Conservation (phyloP, 2,113 vertebrate species). For the Strigops habroptila region DNA sequence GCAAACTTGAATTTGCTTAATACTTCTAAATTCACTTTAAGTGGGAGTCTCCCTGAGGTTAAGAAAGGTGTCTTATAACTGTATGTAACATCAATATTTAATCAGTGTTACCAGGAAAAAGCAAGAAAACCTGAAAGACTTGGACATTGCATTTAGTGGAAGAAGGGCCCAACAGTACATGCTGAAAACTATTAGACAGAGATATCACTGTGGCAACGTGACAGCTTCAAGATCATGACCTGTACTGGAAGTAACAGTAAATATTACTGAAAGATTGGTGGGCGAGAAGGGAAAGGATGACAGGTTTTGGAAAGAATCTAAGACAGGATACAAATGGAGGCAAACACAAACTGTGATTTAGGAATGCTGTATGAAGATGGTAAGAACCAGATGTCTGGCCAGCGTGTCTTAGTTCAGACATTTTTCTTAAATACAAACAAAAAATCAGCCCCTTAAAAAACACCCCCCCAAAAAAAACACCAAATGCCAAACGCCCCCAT, state of each 20-base stretch:
- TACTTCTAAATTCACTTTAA: neutral
- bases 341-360: neutral
- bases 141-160: neutral
- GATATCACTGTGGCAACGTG: fast-evolving
- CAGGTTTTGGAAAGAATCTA: neutral
- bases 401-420: neutral
- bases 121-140: neutral
- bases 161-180: neutral
- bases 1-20: neutral
- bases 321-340: neutral
- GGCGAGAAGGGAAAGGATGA: fast-evolving
- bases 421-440: neutral
- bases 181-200: neutral
- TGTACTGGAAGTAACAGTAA: neutral
- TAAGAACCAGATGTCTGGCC: neutral
- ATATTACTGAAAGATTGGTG: neutral
- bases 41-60: slow-evolving; percentile 21
- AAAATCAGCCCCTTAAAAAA: neutral
- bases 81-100: neutral
- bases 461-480: neutral
- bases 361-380: neutral
- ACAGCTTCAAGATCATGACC: neutral
- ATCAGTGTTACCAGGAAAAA: neutral
- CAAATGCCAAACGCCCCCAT: neutral
- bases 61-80: neutral